These are phyloP conservation scores for Egretta garzetta DNA, from an alignment of 2,113 vertebrate genomes.

Conservation along the genomic window DNA sequence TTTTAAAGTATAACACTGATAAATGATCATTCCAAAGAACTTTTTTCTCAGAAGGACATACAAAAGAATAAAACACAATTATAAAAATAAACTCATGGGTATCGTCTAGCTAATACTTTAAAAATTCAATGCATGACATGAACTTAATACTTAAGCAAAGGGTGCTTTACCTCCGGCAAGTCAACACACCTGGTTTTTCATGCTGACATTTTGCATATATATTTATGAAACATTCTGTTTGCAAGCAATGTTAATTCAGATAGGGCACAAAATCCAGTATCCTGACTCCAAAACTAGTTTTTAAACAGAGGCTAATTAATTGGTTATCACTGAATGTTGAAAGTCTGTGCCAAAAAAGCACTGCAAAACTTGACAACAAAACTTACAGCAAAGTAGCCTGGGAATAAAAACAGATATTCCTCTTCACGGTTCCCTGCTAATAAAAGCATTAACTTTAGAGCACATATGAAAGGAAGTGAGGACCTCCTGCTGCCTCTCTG, in stretches of 20 bases:
- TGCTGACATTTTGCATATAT: neutral
- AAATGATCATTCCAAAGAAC: neutral
- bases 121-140: neutral
- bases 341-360: neutral
- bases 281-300: neutral
- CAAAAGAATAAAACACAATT: neutral
- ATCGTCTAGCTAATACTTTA: neutral
- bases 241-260: neutral
- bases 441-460: constrained; percentile 39
- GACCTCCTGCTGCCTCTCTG: constrained; percentile 35
- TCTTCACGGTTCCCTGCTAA: constrained; percentile 38
- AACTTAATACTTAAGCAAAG: neutral
- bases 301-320: constrained; percentile 33
- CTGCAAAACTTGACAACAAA: constrained; percentile 29
- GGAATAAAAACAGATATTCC: constrained; percentile 18
- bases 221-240: neutral
- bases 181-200: neutral
- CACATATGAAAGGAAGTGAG: constrained; percentile 11
- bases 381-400: constrained; percentile 7
- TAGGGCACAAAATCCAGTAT: neutral
- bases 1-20: neutral
- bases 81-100: neutral
- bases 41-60: neutral
- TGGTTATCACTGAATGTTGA: neutral
- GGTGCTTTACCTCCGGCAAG: neutral